These are phyloP conservation scores for Agrilus cyanescens DNA, from an alignment of 2,888 invertebrate species.

Conservation along the genomic window DNA sequence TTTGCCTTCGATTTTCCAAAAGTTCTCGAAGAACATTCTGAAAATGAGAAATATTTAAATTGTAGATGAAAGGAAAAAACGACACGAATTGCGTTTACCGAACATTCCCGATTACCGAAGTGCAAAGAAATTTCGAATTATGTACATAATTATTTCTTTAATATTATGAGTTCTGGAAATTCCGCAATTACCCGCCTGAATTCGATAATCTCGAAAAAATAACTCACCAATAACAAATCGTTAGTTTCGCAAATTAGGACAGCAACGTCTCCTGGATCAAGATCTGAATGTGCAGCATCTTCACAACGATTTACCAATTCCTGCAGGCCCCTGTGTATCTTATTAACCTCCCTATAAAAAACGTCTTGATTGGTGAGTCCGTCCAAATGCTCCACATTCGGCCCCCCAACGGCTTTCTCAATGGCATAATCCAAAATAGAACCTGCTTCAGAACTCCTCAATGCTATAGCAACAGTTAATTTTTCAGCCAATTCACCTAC, in stretches of 20 bases:
- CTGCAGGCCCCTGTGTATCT: slow-evolving; percentile 52
- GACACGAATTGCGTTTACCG: too few species aligned
- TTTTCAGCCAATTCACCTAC: slow-evolving; percentile 65
- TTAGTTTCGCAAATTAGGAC: slow-evolving; percentile 43
- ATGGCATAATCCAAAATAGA: slow-evolving; percentile 46
- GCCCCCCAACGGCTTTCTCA: slow-evolving; percentile 38
- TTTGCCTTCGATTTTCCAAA: slow-evolving; percentile 48
- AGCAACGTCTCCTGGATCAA: slow-evolving; percentile 44
- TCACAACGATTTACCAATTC: slow-evolving; percentile 49
- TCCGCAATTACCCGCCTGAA: too few species aligned
- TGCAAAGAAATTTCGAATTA: too few species aligned
- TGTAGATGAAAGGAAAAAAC: too few species aligned
- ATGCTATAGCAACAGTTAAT: slow-evolving; percentile 58
- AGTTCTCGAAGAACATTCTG: slow-evolving; percentile 55
- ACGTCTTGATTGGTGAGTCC: slow-evolving; percentile 58
- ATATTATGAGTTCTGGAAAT: too few species aligned
- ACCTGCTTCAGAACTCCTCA: slow-evolving; percentile 52
- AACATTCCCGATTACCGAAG: too few species aligned
- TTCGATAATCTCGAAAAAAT: background rate
- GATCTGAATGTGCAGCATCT: slow-evolving; percentile 46
- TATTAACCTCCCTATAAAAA: slow-evolving; percentile 60
- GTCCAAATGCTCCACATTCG: slow-evolving; percentile 34
- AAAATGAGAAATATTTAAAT: slow-evolving; percentile 12
- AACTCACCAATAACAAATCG: slow-evolving; percentile 41
- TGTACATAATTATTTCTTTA: too few species aligned